Evolutionary conservation across 2,888 invertebrate species (phyloP).

Genomic region (Lochmaea crataegi): DNA sequence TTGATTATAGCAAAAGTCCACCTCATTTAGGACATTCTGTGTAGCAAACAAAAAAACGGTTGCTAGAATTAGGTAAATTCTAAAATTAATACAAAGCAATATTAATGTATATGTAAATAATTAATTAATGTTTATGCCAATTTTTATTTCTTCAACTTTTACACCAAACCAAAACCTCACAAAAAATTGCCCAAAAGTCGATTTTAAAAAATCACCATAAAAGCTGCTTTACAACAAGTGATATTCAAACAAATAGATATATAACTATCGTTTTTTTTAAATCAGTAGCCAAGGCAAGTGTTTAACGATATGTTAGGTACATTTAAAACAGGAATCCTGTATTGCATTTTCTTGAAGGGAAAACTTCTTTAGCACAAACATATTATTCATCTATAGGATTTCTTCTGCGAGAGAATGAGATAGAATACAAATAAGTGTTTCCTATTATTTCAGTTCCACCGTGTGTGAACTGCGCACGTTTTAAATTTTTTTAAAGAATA

Average conservation of each 20-base stretch:
- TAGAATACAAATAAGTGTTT: no score
- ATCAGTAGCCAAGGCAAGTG: not conserved
- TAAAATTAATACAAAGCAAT: no score
- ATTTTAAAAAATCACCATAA: not conserved
- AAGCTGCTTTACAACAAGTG: not conserved
- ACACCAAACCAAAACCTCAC: not conserved
- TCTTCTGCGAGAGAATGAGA: no score
- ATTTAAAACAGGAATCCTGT: not conserved
- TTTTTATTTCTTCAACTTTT: not conserved
- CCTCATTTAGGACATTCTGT: no score
- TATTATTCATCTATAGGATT: no score
- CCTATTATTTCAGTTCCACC: no score
- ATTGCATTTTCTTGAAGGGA: not conserved
- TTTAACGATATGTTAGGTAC: slow-evolving; percentile 2
- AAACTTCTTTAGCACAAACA: no score
- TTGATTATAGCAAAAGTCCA: no score
- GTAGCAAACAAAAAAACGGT: not conserved
- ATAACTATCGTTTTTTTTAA: not conserved
- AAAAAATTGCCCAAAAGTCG: not conserved
- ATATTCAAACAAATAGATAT: not conserved
- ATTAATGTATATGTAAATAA: no score
- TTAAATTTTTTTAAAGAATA: no score
- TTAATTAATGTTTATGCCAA: not conserved
- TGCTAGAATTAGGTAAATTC: not conserved
- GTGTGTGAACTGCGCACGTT: no score